Base-by-base conservation (phyloP, 2,888 invertebrate species). In the Rotaria magnacalcarata region DNA sequence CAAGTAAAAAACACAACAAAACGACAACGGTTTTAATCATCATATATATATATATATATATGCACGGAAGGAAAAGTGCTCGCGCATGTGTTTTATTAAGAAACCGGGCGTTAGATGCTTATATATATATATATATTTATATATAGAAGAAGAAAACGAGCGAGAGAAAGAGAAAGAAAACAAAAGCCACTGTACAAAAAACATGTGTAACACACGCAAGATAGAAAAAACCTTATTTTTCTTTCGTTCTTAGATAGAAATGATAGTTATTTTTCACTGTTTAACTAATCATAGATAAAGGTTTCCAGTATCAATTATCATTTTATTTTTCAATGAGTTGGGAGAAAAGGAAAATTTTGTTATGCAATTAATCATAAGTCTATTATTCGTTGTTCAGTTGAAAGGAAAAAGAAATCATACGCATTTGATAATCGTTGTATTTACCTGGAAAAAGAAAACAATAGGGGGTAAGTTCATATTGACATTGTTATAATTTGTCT, bases 391-490 rank as follows among this genome's bases (percentile, higher is more conserved):
- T 67, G 67, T 41, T 67, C 14, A 16, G 19, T 54, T 21, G 54
- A 21, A 34, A 67, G 67, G 5, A 34, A 19, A 67, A 34, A 67
- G 67, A 34, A 67, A 41, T 67, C 67, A 67, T 19, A 67, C 67
- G 34, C 67, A 67, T 67, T 67, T 67, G 67, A 67, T 67, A 19
- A 67, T 67, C 16, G 67, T 67, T 67, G 67, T 67, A 67, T 67
- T 67, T 67, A 67, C 67, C 67, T 67, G 58, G n/a, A 67, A 27
- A 67, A 41, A 34, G 14, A 27, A 34, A 19, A 67, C 27, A 16
- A 21, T 54, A 21, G 21, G 19, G 7, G 54, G 4, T 34, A 34
- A 34, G 2, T 34, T 34, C 34, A 34, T 34, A 34, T 21, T 54
- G 21, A 19, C 5, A 8, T 54, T 21, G 21, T 16, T 3, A 21